These are phyloP conservation scores for Cottoperca gobio DNA, from an alignment of 2,797 vertebrate species.

Conservation along the genomic window DNA sequence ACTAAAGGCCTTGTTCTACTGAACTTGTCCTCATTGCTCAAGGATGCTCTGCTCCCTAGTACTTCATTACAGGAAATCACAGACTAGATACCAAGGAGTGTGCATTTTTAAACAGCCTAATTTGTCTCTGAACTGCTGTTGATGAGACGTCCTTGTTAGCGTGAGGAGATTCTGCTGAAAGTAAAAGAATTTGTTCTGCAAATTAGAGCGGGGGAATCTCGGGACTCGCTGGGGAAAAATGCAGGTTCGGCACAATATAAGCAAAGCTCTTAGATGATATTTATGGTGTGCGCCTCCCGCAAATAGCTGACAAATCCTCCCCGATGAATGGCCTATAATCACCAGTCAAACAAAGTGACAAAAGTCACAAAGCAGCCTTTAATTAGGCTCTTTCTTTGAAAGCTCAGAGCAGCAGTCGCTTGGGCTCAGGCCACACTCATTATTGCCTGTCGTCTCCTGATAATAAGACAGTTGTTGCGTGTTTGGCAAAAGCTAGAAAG, in stretches of 20 bases:
- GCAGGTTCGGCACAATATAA: conserved; percentile 56
- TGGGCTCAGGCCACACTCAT: conserved; percentile 70
- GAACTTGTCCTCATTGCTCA: conserved; percentile 75
- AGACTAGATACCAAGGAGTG: conserved; percentile 68
- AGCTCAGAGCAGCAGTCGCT: conserved; percentile 68
- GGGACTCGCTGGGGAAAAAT: conserved; percentile 24
- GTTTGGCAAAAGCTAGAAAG: conserved; percentile 66
- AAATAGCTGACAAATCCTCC: conserved; percentile 73
- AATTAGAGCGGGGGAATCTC: conserved; percentile 52
- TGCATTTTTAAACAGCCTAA: conserved; percentile 69
- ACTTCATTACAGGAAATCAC: conserved; percentile 80
- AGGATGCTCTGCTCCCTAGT: conserved; percentile 68
- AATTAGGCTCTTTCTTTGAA: conserved; percentile 77
- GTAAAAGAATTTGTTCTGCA: conserved; percentile 67
- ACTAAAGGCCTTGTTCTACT: conserved; percentile 56
- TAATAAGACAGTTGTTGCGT: conserved; percentile 74
- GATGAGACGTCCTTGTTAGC: conserved; percentile 76
- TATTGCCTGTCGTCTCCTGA: conserved; percentile 74
- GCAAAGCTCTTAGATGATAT: conserved; percentile 58
- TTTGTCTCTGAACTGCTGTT: conserved; percentile 67
- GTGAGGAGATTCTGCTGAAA: conserved; percentile 60
- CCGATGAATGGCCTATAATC: conserved; percentile 78
- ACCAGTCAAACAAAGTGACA: conserved; percentile 77
- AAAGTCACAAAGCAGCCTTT: conserved; percentile 82
- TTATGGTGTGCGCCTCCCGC: conserved; percentile 58